phyloP scores from a whole-genome alignment of 2,113 vertebrate species.

The Cnemophilus loriae region DNA sequence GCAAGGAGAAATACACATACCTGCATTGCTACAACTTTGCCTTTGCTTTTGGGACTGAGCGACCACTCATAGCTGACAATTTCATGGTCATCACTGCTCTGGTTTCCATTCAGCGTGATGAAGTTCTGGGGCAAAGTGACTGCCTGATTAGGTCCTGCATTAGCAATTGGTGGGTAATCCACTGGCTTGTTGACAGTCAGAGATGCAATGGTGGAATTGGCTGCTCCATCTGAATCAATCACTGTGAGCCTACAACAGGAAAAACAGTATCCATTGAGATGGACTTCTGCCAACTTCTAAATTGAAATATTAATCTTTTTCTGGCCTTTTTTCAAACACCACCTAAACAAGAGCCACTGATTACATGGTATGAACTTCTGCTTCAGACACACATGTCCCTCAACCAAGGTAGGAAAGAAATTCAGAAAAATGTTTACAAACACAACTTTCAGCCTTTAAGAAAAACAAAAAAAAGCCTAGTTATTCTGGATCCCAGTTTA shows the following conservation, averaged over 20 bases:
- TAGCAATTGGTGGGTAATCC: conserved; percentile 69
- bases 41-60: conserved; percentile 68
- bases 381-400: neutral
- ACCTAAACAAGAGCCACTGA: neutral
- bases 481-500: neutral
- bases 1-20: conserved; percentile 35
- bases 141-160: conserved; percentile 73
- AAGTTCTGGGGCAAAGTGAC: conserved; percentile 73
- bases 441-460: neutral
- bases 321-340: neutral
- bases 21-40: conserved; percentile 73
- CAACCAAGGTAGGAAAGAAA: neutral
- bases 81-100: conserved; percentile 76
- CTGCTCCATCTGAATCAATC: conserved; percentile 74
- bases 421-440: neutral
- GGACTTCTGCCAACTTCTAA: neutral
- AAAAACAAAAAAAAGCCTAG: neutral
- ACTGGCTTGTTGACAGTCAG: conserved; percentile 64
- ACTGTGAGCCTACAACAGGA: conserved; percentile 73
- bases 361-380: neutral
- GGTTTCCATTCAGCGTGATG: conserved; percentile 76
- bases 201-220: conserved; percentile 69
- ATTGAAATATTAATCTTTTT: neutral
- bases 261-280: neutral
- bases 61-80: conserved; percentile 79